Percentiles rank a stretch among this genome's conserved stretches.
phyloP scores from a whole-genome alignment of 2,888 invertebrate genomes.

The Sphaerophoria rueppellii region DNA sequence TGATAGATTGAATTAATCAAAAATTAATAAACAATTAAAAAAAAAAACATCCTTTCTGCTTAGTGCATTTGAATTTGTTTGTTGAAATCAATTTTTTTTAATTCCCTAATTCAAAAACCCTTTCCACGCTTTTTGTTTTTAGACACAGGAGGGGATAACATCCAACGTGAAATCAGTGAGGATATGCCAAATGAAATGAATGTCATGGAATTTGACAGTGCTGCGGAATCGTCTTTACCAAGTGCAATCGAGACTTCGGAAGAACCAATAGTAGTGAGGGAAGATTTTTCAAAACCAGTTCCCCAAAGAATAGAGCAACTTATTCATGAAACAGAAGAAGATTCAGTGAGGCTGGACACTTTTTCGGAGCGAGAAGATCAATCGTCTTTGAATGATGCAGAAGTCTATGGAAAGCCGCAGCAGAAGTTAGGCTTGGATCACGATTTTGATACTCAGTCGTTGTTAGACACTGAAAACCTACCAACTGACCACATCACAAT shows the following conservation, averaged over 20 bases:
- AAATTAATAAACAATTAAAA: background rate
- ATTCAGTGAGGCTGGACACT: background rate
- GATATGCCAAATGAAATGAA: slow-evolving; percentile 64
- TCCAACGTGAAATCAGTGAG: slow-evolving; percentile 42
- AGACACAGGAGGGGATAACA: slow-evolving; percentile 81
- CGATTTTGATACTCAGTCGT: background rate
- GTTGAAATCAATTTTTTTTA: slow-evolving; percentile 59
- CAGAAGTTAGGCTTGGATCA: background rate
- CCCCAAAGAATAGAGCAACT: background rate
- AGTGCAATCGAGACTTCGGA: slow-evolving; percentile 18
- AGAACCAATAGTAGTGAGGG: background rate
- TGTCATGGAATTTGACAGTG: slow-evolving; percentile 70
- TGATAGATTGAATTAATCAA: slow-evolving; percentile 46
- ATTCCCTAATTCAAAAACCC: slow-evolving; percentile 79
- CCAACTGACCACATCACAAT: background rate
- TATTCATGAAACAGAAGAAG: slow-evolving; percentile 1
- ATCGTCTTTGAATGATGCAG: background rate
- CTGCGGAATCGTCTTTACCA: slow-evolving; percentile 81
- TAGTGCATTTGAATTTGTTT: slow-evolving; percentile 35
- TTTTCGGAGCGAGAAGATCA: background rate
- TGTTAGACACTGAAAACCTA: slow-evolving; percentile 9
- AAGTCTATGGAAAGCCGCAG: background rate
- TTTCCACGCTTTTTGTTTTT: slow-evolving; percentile 81
- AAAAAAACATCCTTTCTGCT: slow-evolving; percentile 36
- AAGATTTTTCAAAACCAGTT: background rate